Conservation (phyloP, 2,113 vertebrate genomes). For the Atractosteus spatula region DNA sequence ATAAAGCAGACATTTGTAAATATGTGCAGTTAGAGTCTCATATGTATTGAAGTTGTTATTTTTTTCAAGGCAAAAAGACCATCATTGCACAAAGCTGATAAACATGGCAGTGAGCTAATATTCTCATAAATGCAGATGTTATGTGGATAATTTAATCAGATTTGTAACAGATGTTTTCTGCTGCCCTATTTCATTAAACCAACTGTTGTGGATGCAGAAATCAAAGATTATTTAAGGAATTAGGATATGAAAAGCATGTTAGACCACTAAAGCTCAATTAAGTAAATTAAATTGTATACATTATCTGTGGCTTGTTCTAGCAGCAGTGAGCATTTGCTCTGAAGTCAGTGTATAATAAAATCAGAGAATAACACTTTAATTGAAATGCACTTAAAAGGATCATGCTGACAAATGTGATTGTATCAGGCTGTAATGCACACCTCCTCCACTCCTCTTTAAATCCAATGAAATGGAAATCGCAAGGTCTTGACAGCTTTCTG, state of each 20-base stretch:
- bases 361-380: conserved; percentile 94
- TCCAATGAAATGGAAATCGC: conserved; percentile 88
- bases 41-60: conserved; percentile 54
- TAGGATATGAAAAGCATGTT: conserved; percentile 92
- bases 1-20: conserved; percentile 35
- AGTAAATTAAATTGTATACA: conserved; percentile 95
- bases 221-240: conserved; percentile 89
- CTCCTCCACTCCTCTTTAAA: conserved; percentile 84
- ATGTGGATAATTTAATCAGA: conserved; percentile 71
- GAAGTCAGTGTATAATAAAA: conserved; percentile 85
- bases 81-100: conserved; percentile 62
- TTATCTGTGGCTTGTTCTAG: conserved; percentile 82
- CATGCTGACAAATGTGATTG: conserved; percentile 94
- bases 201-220: conserved; percentile 74
- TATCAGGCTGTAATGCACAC: conserved; percentile 83
- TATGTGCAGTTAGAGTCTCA: conserved; percentile 33
- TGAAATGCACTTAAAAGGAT: conserved; percentile 99
- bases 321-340: conserved; percentile 76
- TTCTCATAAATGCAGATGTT: conserved; percentile 80
- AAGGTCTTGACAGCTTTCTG: conserved; percentile 79
- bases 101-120: conserved; percentile 62
- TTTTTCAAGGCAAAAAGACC: conserved; percentile 39
- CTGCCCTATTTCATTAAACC: conserved; percentile 85
- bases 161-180: conserved; percentile 72
- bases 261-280: conserved; percentile 92